A percentile compares a stretch with the other conserved stretches of the same genome.
Conservation (phyloP, 2,797 vertebrate species). For the Sarcophilus harrisii region DNA sequence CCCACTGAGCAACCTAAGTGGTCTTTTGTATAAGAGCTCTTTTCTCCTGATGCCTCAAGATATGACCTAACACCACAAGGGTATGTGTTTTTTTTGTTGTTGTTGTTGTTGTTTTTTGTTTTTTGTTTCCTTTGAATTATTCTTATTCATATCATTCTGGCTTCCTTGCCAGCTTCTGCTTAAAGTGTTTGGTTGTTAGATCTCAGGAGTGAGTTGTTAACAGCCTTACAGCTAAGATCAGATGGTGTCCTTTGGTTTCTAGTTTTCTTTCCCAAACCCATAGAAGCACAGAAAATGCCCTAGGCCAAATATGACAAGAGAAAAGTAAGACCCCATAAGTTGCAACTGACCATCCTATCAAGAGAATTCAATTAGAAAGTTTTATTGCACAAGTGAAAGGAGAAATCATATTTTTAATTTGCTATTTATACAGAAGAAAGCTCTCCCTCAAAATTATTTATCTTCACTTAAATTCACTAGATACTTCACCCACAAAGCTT, state of each 20-base stretch:
- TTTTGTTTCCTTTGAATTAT: not conserved
- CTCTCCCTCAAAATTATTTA: not conserved
- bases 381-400: not conserved
- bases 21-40: not conserved
- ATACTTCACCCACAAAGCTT: not conserved
- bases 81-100: not conserved
- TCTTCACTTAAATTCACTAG: not conserved
- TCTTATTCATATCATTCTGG: not conserved
- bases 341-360: not conserved
- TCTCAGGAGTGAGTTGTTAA: not conserved
- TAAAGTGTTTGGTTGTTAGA: not conserved
- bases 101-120: not conserved
- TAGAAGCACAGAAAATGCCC: not conserved
- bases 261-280: not conserved
- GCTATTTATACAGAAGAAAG: not conserved
- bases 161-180: not conserved
- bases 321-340: not conserved
- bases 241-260: not conserved
- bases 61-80: not conserved
- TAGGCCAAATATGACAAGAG: not conserved
- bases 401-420: not conserved
- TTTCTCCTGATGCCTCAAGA: not conserved
- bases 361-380: not conserved
- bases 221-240: not conserved
- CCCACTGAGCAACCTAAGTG: too few species aligned